phyloP scores from a whole-genome alignment of 2,797 vertebrate species.

The Ceyx erithaca region DNA sequence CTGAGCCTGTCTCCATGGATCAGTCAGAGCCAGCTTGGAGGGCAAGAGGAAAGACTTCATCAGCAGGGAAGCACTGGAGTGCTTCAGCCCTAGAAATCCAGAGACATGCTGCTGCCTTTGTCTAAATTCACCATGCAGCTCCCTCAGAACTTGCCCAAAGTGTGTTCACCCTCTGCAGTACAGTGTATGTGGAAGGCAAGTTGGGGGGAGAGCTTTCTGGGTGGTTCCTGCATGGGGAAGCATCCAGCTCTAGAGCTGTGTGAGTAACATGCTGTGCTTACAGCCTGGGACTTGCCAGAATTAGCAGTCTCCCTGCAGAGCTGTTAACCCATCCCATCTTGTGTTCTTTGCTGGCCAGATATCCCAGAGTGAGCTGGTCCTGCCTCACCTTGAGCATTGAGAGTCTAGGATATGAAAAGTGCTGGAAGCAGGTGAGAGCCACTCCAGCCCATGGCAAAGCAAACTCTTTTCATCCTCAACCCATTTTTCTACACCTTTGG shows the following conservation, averaged over 20 bases:
- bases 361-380: not conserved
- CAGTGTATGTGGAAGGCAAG: not conserved
- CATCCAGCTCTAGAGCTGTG: not conserved
- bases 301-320: not conserved
- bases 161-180: not conserved
- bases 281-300: not conserved
- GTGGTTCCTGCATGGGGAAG: not conserved
- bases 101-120: not conserved
- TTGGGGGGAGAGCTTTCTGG: not conserved
- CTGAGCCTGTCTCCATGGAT: not conserved
- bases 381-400: not conserved
- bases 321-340: not conserved
- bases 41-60: not conserved
- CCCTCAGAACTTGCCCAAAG: not conserved
- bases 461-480: not conserved
- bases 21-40: not conserved
- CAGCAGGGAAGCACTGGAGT: not conserved
- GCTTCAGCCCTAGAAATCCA: not conserved
- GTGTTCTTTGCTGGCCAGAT: not conserved
- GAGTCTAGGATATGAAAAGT: not conserved
- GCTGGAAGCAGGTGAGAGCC: not conserved
- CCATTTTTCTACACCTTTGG: not conserved
- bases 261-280: not conserved
- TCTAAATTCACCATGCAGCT: not conserved
- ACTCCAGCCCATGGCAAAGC: fast-evolving